phyloP scores from a whole-genome alignment of 1,140 invertebrate genomes.

The Heliothis virescens region DNA sequence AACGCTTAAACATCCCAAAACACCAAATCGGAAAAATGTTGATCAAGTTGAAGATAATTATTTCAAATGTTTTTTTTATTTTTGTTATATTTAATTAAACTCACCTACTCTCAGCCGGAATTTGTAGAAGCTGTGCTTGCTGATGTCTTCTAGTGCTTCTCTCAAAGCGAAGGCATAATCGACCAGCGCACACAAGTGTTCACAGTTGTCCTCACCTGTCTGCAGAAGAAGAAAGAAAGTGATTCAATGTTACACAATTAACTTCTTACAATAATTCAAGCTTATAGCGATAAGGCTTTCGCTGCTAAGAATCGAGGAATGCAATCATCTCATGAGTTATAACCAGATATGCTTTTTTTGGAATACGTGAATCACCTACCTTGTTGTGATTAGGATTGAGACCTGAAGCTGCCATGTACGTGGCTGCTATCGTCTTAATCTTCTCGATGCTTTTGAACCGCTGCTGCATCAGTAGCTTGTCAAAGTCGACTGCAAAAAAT shows the following conservation, averaged over 20 bases:
- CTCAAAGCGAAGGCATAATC: conserved; percentile 98
- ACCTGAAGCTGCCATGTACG: conserved; percentile 99
- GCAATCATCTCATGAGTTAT: not conserved
- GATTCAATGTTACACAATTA: not conserved
- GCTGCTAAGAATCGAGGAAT: too few species aligned
- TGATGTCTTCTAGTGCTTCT: conserved; percentile 95
- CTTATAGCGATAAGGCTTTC: too few species aligned
- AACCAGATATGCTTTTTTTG: too few species aligned
- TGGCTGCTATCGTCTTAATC: conserved; percentile 98
- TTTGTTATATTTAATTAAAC: conserved; percentile 44
- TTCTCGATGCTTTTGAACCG: conserved; percentile 98
- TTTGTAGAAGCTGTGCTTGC: conserved; percentile 98
- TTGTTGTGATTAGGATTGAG: conserved; percentile 91
- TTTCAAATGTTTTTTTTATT: too few species aligned
- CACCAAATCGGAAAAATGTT: too few species aligned
- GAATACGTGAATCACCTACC: conserved; percentile 69
- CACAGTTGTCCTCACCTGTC: conserved; percentile 86
- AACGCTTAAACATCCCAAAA: not conserved
- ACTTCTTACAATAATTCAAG: not conserved
- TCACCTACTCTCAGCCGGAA: conserved; percentile 96
- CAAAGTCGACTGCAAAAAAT: conserved; percentile 93
- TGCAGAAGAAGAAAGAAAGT: conserved; percentile 48
- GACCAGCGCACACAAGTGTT: conserved; percentile 94
- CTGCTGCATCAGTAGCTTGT: conserved; percentile 95
- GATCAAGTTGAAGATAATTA: too few species aligned